These are phyloP conservation scores for Drosophila buzzatii DNA, from an alignment of 2,888 invertebrate genomes.

Conservation along the genomic window DNA sequence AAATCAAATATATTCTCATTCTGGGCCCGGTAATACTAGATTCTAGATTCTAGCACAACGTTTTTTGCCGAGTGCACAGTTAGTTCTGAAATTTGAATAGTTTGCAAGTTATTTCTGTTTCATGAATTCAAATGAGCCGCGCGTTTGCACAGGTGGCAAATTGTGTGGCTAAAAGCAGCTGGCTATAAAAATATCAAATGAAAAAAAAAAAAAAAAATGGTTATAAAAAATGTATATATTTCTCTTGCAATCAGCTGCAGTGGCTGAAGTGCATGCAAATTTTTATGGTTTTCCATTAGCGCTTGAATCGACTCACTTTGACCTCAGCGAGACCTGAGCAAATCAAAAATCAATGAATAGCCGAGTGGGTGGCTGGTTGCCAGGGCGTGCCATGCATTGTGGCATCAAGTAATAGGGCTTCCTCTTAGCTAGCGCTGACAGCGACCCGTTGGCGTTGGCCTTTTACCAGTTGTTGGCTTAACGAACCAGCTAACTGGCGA, in stretches of 20 bases:
- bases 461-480: conserved; percentile 43
- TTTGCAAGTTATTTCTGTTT: conserved; percentile 13
- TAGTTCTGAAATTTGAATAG: conserved; percentile 21
- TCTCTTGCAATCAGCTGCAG: conserved; percentile 45
- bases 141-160: conserved; percentile 61
- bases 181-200: conserved; percentile 19
- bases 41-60: neutral
- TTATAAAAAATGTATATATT: conserved; percentile 2
- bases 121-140: conserved; percentile 29
- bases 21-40: neutral
- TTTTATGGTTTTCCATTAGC: conserved; percentile 63
- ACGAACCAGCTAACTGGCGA: conserved; percentile 36
- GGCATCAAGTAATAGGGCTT: conserved; percentile 77
- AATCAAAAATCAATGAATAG: conserved; percentile 74
- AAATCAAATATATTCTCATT: conserved; percentile 4
- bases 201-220: conserved; percentile 26
- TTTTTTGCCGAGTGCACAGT: conserved; percentile 5
- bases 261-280: conserved; percentile 58
- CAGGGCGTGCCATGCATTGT: conserved; percentile 14
- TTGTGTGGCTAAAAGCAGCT: conserved; percentile 49
- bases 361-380: conserved; percentile 13
- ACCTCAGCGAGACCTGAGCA: conserved; percentile 56
- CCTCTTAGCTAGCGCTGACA: conserved; percentile 48
- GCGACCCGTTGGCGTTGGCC: conserved; percentile 43
- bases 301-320: conserved; percentile 57